phyloP scores from a whole-genome alignment of 2,888 invertebrate genomes.

The Microctonus aethiopoides region DNA sequence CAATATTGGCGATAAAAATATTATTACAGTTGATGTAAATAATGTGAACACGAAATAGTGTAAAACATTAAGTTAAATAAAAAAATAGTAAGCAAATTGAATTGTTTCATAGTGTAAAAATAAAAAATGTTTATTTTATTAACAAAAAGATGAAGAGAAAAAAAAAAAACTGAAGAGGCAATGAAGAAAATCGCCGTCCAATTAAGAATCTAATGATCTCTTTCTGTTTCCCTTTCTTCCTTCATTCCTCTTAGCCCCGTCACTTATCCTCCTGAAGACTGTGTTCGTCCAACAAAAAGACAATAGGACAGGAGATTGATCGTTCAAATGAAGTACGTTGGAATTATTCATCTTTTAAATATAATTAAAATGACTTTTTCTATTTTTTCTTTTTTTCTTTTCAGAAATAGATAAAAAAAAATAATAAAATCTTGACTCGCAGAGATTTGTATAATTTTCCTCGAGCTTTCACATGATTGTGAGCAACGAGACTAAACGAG shows the following conservation, averaged over 20 bases:
- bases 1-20: not conserved
- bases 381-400: not conserved
- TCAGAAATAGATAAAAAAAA: too few species aligned
- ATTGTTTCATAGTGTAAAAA: conserved; percentile 42
- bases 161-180: conserved; percentile 6
- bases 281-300: not conserved
- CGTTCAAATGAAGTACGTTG: not conserved
- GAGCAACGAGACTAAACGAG: not conserved
- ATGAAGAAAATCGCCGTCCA: conserved; percentile 30
- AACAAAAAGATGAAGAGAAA: conserved; percentile 12
- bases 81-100: conserved; percentile 40
- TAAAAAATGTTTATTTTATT: too few species aligned
- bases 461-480: not conserved
- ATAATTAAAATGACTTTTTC: not conserved
- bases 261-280: conserved; percentile 18
- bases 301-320: not conserved
- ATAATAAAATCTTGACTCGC: too few species aligned
- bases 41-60: conserved; percentile 25
- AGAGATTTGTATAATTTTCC: conserved; percentile 2
- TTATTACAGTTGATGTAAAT: not conserved
- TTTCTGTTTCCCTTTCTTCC: conserved; percentile 21
- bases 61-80: conserved; percentile 48
- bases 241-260: not conserved
- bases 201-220: conserved; percentile 42
- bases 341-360: not conserved